Conservation (phyloP, 2,888 invertebrate species). For the Carabus problematicus region DNA sequence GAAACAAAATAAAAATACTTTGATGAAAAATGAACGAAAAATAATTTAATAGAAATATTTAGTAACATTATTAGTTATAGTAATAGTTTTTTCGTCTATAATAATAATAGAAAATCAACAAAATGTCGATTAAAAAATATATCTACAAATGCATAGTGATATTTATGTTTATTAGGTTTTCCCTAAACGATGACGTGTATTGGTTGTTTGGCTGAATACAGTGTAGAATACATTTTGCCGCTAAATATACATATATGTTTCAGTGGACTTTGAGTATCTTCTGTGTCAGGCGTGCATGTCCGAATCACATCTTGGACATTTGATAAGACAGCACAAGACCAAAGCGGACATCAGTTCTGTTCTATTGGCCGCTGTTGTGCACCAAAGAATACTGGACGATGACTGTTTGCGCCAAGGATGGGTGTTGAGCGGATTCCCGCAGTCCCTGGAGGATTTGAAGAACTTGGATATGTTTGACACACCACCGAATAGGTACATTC, state of each 20-base stretch:
- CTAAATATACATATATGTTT: slow-evolving; percentile 32
- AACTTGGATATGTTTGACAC: slow-evolving; percentile 65
- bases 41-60: too few relatives aligned
- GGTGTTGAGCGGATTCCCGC: slow-evolving; percentile 69
- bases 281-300: slow-evolving; percentile 61
- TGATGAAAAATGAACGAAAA: neutral
- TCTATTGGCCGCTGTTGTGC: slow-evolving; percentile 54
- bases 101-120: neutral
- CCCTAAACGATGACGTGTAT: too few relatives aligned
- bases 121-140: slow-evolving; percentile 4
- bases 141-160: too few relatives aligned
- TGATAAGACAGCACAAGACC: slow-evolving; percentile 53
- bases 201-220: too few relatives aligned
- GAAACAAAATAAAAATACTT: neutral
- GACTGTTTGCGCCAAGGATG: slow-evolving; percentile 69
- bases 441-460: slow-evolving; percentile 65
- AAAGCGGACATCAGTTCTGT: slow-evolving; percentile 56
- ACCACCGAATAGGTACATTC: slow-evolving; percentile 68
- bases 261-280: slow-evolving; percentile 67
- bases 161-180: too few relatives aligned
- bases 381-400: slow-evolving; percentile 59
- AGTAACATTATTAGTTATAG: too few relatives aligned
- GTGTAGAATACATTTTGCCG: slow-evolving; percentile 51
- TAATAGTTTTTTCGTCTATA: neutral
- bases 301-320: slow-evolving; percentile 54